Evolutionary conservation across 2,888 invertebrate species (phyloP), one percentile per base, ranked within the genome.

Genomic region (Hermaeophaga mercurialis): DNA sequence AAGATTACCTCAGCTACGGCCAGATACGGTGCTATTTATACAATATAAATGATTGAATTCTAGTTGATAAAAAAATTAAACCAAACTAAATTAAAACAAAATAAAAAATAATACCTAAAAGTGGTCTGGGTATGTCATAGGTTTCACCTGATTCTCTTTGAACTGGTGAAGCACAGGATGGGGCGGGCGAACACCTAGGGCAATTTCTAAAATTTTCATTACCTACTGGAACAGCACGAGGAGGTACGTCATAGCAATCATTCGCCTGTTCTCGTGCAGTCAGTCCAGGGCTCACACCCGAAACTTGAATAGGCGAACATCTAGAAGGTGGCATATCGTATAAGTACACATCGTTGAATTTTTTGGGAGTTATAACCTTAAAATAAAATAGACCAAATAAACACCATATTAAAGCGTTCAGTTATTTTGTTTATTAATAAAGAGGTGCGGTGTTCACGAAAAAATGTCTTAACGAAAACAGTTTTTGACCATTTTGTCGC

Each of bases 261-360:
- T 73, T 69, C 6, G 57, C 44, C 49, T 67, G 68, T 15, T 69
- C 66, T 15, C 66, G 61, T 1, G 67, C 66, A 43, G 66, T 65
- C 70, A 74, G 66, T 69, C 77, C 66, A 11, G 70, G 70, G 50
- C 71, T 67, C 70, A 74, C 69, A 68, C 77, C 66, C 67, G 74
- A 67, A 38, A 73, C 67, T 24, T 45, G 71, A 12, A 73, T 62
- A 11, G 76, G 75, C 22, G 75, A 74, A 60, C 73, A 74, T 59
- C 76, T 67, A 24, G 71, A 69, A 8, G 81, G 81, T 59, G 85
- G 83, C 72, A 84, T 80, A 75, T 88, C 87, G 77, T 88, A 89
- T 62, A 87, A 77, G 76, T 86, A 88, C 43, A 88, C 85, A 75
- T 88, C 88, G 68, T 88, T 88, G 76, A 84, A 84, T 75, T 86